Evolutionary conservation across 2,888 invertebrate genomes (phyloP).

Genomic region (Aphelenchoides bicaudatus): DNA sequence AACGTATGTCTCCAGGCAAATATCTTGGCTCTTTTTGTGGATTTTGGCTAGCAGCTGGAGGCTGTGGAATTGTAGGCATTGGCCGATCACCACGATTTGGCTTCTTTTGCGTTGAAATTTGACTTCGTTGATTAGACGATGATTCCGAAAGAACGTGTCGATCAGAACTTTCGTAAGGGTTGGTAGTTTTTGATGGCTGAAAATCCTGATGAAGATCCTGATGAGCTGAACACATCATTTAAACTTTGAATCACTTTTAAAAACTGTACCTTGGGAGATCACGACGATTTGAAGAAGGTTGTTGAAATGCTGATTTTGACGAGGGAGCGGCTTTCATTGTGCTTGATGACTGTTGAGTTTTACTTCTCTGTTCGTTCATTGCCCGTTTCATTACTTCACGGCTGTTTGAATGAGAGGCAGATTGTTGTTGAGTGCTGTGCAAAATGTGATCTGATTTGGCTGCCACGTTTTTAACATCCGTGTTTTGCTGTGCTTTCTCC

Average conservation of each 20-base stretch:
- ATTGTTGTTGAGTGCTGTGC: background rate
- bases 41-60: background rate
- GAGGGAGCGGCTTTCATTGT: background rate
- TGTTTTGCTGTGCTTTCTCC: constrained; percentile 19
- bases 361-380: background rate
- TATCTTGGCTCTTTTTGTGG: constrained; percentile 29
- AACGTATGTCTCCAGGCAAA: constrained; percentile 48
- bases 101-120: no score
- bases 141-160: no score
- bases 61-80: background rate
- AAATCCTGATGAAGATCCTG: no score
- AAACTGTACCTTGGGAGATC: no score
- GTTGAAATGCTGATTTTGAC: no score
- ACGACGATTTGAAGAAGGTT: no score
- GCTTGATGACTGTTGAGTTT: background rate
- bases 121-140: no score
- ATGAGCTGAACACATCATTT: no score
- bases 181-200: no score
- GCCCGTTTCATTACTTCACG: constrained; percentile 9
- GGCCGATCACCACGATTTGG: background rate
- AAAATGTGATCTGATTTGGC: constrained; percentile 2
- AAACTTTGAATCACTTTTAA: no score
- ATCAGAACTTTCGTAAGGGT: no score
- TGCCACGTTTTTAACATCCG: background rate
- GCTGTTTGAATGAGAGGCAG: background rate